phyloP scores from a whole-genome alignment of 2,113 vertebrate genomes.

The Synchiropus splendidus region DNA sequence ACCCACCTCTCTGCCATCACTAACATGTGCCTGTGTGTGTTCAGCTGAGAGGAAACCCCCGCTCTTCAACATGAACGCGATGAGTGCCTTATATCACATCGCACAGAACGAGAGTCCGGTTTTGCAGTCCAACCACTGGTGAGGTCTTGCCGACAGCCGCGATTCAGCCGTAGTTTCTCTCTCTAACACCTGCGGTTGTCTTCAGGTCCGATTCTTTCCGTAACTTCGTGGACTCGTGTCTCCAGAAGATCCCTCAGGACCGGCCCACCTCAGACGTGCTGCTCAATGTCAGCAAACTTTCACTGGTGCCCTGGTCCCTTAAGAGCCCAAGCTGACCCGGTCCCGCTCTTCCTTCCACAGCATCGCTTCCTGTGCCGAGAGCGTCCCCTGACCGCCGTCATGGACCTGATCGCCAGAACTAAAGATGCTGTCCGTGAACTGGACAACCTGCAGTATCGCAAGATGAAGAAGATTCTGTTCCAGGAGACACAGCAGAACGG shows the following conservation, averaged over 20 bases:
- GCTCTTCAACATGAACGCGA: slow-evolving; percentile 91
- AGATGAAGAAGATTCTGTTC: slow-evolving; percentile 95
- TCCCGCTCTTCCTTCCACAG: slow-evolving; percentile 35
- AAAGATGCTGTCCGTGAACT: slow-evolving; percentile 86
- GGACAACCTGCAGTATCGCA: slow-evolving; percentile 88
- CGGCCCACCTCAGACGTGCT: slow-evolving; percentile 84
- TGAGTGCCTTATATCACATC: slow-evolving; percentile 97
- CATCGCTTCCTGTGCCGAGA: slow-evolving; percentile 83
- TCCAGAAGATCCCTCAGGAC: slow-evolving; percentile 88
- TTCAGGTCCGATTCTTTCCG: slow-evolving; percentile 86
- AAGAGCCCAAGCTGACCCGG: too few relatives aligned
- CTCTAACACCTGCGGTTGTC: background rate
- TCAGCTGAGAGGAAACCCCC: slow-evolving; percentile 88
- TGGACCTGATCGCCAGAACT: slow-evolving; percentile 84
- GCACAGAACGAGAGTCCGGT: slow-evolving; percentile 88
- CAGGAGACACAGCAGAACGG: slow-evolving; percentile 82
- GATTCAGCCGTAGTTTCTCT: background rate
- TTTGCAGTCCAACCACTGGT: slow-evolving; percentile 89
- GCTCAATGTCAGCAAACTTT: slow-evolving; percentile 69
- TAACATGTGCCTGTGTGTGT: background rate
- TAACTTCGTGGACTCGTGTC: slow-evolving; percentile 88
- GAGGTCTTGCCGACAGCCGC: slow-evolving; percentile 22
- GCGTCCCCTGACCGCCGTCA: slow-evolving; percentile 78
- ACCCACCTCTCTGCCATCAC: background rate
- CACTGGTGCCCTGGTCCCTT: background rate